phyloP scores from a whole-genome alignment of 2,888 invertebrate genomes.

The Epirrita christyi region DNA sequence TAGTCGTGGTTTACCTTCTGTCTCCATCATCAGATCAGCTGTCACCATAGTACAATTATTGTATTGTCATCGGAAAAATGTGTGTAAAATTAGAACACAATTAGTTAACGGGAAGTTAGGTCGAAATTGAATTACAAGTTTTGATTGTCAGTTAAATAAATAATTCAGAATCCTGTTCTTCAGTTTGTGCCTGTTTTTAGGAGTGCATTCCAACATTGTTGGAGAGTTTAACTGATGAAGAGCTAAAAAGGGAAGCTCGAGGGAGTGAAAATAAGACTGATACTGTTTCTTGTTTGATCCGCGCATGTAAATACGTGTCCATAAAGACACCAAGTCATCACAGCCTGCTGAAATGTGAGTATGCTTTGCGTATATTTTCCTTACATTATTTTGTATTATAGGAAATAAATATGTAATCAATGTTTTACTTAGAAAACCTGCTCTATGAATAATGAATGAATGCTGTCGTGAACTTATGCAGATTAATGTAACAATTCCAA shows the following conservation, averaged over 20 bases:
- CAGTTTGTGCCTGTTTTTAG: conserved; percentile 70
- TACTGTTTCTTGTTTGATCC: conserved; percentile 96
- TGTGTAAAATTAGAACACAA: too few species aligned
- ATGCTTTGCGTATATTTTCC: neutral
- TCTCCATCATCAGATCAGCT: too few species aligned
- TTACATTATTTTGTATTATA: neutral
- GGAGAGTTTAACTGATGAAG: conserved; percentile 97
- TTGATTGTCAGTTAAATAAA: too few species aligned
- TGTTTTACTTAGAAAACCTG: neutral
- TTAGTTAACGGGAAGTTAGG: too few species aligned
- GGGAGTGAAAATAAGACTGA: conserved; percentile 97
- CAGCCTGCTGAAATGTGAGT: conserved; percentile 85
- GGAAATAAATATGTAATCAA: neutral
- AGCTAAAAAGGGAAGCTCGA: conserved; percentile 97
- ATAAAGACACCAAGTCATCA: conserved; percentile 94
- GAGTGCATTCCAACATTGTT: conserved; percentile 95
- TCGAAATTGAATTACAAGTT: too few species aligned
- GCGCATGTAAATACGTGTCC: conserved; percentile 95
- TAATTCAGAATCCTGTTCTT: neutral
- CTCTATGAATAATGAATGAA: neutral
- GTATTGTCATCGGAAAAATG: too few species aligned
- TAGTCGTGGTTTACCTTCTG: too few species aligned
- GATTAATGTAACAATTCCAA: neutral
- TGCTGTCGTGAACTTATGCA: neutral
- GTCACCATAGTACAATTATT: too few species aligned